phyloP scores from a whole-genome alignment of 1,140 invertebrate genomes.

The Orussus abietinus region DNA sequence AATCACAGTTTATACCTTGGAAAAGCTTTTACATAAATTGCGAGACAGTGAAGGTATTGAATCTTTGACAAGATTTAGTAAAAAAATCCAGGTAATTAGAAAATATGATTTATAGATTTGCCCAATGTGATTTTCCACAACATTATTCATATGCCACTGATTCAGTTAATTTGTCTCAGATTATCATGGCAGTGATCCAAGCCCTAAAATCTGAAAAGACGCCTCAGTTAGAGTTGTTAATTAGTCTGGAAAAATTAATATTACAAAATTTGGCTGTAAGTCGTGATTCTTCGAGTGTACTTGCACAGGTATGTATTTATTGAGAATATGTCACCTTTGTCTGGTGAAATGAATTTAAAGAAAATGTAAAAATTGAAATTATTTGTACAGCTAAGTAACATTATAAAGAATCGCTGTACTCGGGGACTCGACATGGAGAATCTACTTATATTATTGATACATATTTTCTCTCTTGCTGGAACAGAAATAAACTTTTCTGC shows the following conservation, averaged over 20 bases:
- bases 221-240: conserved; percentile 53
- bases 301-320: conserved; percentile 52
- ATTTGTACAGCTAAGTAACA: conserved; percentile 53
- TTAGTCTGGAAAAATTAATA: conserved; percentile 58
- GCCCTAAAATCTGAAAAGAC: conserved; percentile 57
- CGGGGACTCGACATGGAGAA: conserved; percentile 58
- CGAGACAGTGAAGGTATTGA: conserved; percentile 30
- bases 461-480: conserved; percentile 62
- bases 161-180: conserved; percentile 53
- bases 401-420: conserved; percentile 57
- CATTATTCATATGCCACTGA: conserved; percentile 32
- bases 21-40: conserved; percentile 48
- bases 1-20: conserved; percentile 59
- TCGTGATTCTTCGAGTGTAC: conserved; percentile 58
- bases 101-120: conserved; percentile 15
- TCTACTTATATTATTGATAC: conserved; percentile 58
- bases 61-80: conserved; percentile 33
- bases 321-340: not conserved
- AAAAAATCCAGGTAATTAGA: conserved; percentile 49
- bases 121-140: conserved; percentile 8
- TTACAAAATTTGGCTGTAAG: conserved; percentile 59
- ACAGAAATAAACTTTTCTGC: conserved; percentile 56
- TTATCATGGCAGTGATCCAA: conserved; percentile 58
- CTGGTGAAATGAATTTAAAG: no score
- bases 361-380: no score